Conservation (phyloP, 1,140 invertebrate species). For the Drosophila arizonae region DNA sequence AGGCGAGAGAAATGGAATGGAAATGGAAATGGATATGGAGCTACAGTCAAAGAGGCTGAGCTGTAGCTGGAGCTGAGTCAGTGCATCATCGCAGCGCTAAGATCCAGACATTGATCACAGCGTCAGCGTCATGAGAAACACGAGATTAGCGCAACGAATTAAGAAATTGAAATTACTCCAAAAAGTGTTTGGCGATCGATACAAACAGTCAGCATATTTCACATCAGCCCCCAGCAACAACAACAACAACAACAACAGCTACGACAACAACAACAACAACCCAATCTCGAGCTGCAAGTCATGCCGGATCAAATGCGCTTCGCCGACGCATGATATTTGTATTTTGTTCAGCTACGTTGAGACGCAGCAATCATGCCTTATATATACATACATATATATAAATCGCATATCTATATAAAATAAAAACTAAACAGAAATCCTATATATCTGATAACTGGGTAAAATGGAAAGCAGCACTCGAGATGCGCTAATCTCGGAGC, state of each 20-base stretch:
- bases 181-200: constrained; percentile 79
- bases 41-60: neutral
- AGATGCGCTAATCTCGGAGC: constrained; percentile 71
- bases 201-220: constrained; percentile 75
- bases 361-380: constrained; percentile 23
- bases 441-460: constrained; percentile 5
- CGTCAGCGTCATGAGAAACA: constrained; percentile 69
- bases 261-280: constrained; percentile 4
- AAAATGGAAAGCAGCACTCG: constrained; percentile 29
- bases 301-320: constrained; percentile 72
- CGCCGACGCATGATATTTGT: constrained; percentile 70
- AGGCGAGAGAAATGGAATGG: constrained; percentile 48
- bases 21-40: constrained; percentile 25
- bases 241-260: neutral
- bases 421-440: constrained; percentile 2
- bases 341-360: constrained; percentile 24
- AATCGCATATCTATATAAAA: neutral
- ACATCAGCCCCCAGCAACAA: constrained; percentile 20
- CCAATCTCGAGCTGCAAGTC: constrained; percentile 46
- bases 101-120: constrained; percentile 43
- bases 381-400: constrained; percentile 4
- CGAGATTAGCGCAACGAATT: constrained; percentile 80
- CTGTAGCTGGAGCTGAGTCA: constrained; percentile 30
- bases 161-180: constrained; percentile 81
- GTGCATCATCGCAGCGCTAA: constrained; percentile 42